These are phyloP conservation scores for Sebastes oblongus DNA, from an alignment of 2,797 vertebrate species.

Conservation along the genomic window DNA sequence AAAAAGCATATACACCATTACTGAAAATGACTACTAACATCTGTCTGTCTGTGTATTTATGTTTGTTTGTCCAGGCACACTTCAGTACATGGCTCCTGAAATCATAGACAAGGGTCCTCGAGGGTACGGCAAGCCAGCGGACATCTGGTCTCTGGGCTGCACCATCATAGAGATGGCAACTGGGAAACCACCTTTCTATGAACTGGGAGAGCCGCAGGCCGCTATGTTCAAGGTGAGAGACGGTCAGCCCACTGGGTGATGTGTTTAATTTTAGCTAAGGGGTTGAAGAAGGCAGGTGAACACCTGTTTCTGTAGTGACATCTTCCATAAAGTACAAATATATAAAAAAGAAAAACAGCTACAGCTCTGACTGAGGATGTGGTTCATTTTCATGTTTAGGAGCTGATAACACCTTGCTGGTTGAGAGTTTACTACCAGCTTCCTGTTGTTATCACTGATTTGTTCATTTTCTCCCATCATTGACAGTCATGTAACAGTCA, in stretches of 20 bases:
- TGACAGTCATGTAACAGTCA: neutral
- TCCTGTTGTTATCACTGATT: neutral
- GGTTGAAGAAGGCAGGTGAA: neutral
- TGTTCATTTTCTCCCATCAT: neutral
- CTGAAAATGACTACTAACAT: neutral
- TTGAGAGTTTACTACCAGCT: neutral
- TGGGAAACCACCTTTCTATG: constrained; percentile 96
- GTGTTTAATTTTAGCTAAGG: constrained; percentile 16
- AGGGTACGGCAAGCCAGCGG: constrained; percentile 96
- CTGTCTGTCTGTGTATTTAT: neutral
- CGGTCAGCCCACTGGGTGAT: neutral
- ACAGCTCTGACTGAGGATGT: neutral
- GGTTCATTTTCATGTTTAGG: neutral
- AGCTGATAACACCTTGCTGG: neutral
- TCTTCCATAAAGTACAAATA: no score
- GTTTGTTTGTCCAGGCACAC: constrained; percentile 85
- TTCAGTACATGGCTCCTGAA: constrained; percentile 99
- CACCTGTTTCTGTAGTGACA: constrained; percentile 2
- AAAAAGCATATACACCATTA: neutral
- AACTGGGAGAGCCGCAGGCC: constrained; percentile 96
- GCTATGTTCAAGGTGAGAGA: constrained; percentile 98
- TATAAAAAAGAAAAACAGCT: no score
- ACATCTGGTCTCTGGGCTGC: constrained; percentile 98
- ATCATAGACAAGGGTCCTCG: constrained; percentile 98
- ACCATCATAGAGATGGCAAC: constrained; percentile 99